phyloP scores from a whole-genome alignment of 2,113 vertebrate genomes.

The Candoia aspera region DNA sequence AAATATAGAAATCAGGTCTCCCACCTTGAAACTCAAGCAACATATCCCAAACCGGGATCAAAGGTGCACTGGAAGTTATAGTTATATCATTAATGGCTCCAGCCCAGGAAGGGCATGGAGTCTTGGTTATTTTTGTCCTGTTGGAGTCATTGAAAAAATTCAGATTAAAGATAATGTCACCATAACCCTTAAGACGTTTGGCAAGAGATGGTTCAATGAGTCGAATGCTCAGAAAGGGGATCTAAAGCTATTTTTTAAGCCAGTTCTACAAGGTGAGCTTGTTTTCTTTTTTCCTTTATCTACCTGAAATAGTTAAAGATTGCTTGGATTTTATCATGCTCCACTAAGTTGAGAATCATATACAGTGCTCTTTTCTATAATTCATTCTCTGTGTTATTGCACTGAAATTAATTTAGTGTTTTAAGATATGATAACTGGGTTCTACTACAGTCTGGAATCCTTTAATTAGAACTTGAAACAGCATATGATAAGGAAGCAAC shows the following conservation, averaged over 20 bases:
- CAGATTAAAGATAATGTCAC: constrained; percentile 82
- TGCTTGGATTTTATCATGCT: neutral
- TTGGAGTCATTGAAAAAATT: constrained; percentile 81
- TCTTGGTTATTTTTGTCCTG: constrained; percentile 85
- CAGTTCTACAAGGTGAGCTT: constrained; percentile 80
- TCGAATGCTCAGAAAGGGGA: constrained; percentile 50
- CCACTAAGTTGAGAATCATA: neutral
- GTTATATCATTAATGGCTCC: constrained; percentile 70
- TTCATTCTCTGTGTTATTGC: neutral
- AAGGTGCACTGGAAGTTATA: constrained; percentile 71
- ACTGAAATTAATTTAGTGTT: neutral
- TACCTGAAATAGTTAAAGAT: neutral
- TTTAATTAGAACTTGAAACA: neutral
- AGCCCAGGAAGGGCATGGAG: constrained; percentile 56
- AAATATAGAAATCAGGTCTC: constrained; percentile 73
- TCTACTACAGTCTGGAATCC: neutral
- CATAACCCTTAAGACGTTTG: constrained; percentile 67
- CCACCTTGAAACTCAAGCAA: constrained; percentile 76
- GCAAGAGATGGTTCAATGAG: constrained; percentile 56
- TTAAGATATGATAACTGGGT: neutral
- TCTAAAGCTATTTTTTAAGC: constrained; percentile 77
- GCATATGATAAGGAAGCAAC: neutral
- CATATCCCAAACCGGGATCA: constrained; percentile 64
- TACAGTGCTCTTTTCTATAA: neutral
- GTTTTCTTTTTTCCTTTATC: neutral